Percentiles rank a stretch among this genome's conserved stretches.
These are phyloP conservation scores for Coelopa frigida DNA, from an alignment of 1,140 invertebrate species.

Conservation along the genomic window DNA sequence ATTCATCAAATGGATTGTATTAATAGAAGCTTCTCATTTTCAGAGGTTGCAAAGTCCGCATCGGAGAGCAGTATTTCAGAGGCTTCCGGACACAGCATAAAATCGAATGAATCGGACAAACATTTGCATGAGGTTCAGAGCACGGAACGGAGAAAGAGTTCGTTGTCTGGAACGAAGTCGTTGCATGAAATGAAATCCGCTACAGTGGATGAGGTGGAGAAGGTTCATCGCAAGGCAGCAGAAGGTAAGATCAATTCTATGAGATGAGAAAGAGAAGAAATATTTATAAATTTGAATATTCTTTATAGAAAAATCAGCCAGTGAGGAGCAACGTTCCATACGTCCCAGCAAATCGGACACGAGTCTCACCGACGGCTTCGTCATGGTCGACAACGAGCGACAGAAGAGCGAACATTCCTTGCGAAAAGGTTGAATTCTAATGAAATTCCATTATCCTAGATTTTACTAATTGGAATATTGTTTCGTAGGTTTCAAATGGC, in stretches of 20 bases:
- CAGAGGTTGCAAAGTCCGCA: constrained; percentile 63
- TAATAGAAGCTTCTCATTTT: background rate
- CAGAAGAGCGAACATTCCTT: constrained; percentile 52
- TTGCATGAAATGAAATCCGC: constrained; percentile 42
- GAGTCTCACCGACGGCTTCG: constrained; percentile 84
- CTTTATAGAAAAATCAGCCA: background rate
- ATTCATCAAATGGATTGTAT: too few relatives aligned
- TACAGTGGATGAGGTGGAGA: constrained; percentile 31
- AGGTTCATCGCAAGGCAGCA: constrained; percentile 18
- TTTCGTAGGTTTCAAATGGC: constrained; percentile 76
- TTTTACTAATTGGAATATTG: background rate
- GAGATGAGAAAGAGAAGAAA: too few relatives aligned
- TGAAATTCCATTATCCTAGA: too few relatives aligned
- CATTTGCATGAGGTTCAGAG: constrained; percentile 13
- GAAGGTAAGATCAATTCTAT: constrained; percentile 22
- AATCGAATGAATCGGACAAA: constrained; percentile 59
- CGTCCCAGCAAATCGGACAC: constrained; percentile 83
- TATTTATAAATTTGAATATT: background rate
- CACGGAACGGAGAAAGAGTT: constrained; percentile 30
- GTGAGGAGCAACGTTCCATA: constrained; percentile 46
- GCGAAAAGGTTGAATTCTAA: constrained; percentile 50
- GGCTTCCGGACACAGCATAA: constrained; percentile 58
- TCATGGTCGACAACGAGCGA: constrained; percentile 55
- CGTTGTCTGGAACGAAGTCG: constrained; percentile 38
- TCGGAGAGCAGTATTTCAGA: constrained; percentile 82